These are phyloP conservation scores for Dreissena polymorpha DNA, from an alignment of 1,140 invertebrate genomes.

Conservation along the genomic window DNA sequence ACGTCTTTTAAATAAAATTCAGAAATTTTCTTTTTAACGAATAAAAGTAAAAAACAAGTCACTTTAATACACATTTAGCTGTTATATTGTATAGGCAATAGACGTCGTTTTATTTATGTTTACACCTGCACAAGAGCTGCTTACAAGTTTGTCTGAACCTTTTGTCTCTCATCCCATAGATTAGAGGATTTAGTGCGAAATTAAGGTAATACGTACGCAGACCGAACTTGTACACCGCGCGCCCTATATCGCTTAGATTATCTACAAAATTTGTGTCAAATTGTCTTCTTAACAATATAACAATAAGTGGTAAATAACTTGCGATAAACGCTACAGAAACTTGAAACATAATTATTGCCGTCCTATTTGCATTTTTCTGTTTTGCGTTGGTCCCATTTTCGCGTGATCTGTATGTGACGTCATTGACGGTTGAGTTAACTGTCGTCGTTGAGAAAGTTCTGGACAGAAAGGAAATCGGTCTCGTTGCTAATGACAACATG, in stretches of 20 bases:
- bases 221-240: background rate
- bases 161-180: background rate
- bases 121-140: background rate
- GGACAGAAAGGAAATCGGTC: slow-evolving; percentile 1
- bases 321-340: background rate
- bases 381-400: background rate
- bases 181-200: background rate
- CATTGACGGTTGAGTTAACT: no score
- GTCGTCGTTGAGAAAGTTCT: background rate
- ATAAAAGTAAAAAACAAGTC: no score
- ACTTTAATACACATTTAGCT: no score
- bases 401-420: background rate
- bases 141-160: background rate
- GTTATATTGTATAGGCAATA: no score
- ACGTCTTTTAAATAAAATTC: no score
- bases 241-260: background rate
- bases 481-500: background rate
- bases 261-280: background rate
- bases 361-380: background rate
- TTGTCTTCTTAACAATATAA: background rate
- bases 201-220: background rate
- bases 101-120: background rate
- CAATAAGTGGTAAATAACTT: background rate
- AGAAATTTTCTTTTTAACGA: no score
- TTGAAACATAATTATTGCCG: background rate